Evolutionary conservation across 2,113 vertebrate species (phyloP).

Genomic region (Cathartes aura): DNA sequence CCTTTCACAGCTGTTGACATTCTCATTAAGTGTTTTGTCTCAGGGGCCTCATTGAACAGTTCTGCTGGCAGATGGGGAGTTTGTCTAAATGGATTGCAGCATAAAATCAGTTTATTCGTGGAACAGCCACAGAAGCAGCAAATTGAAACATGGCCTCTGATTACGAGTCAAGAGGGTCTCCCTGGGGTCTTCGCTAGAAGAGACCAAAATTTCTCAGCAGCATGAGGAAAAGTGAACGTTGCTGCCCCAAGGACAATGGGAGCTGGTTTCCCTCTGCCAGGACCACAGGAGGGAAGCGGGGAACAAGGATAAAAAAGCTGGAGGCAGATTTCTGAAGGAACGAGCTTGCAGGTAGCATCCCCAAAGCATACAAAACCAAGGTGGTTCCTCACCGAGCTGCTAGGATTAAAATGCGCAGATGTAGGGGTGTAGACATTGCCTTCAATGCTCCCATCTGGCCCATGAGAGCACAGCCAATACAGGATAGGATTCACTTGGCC

Average conservation of each 20-base stretch:
- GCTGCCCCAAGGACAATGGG: background rate
- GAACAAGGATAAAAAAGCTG: background rate
- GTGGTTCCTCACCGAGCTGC: background rate
- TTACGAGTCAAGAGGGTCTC: background rate
- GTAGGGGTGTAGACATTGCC: background rate
- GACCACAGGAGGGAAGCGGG: background rate
- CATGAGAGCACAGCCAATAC: background rate
- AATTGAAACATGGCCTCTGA: background rate
- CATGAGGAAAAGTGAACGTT: background rate
- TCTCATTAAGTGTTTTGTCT: background rate
- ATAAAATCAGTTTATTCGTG: conserved; percentile 10
- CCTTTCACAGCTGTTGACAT: conserved; percentile 39
- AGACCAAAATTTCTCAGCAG: background rate
- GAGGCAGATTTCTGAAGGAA: background rate
- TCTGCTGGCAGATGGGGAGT: background rate
- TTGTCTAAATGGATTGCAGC: background rate
- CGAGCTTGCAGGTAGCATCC: background rate
- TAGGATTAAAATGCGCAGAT: background rate
- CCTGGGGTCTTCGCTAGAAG: background rate
- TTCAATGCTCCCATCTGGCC: background rate
- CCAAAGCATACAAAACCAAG: background rate
- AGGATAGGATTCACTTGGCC: background rate
- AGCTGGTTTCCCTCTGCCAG: background rate
- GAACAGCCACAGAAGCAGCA: background rate
- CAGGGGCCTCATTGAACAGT: background rate